Base-by-base conservation (phyloP, 2,113 vertebrate species). In the Chrysemys picta region DNA sequence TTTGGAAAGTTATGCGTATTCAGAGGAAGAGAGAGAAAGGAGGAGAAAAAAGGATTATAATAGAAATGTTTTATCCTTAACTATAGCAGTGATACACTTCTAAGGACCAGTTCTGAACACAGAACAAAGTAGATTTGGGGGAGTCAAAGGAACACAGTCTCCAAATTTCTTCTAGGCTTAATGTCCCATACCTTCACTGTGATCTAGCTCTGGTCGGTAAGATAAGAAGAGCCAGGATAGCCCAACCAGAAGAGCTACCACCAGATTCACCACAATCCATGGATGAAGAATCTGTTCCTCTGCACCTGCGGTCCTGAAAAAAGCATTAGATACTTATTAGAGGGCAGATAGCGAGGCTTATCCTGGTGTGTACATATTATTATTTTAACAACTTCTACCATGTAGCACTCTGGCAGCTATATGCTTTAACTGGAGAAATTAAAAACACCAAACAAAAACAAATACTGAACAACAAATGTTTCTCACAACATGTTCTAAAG, bases 221-320 rank as follows among this genome's bases (percentile, higher is more conserved):
- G 99, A 98, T 54, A 99, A 96, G 93, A 99, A 99, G 85, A 99
- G 96, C 99, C 99, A 99, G 91, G 99, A 99, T 89, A 99, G 91
- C 24, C 99, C 99, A 92, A 99, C 99, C 86, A 99, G 97, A 96
- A 99, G 95, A 10, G 99, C 98, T 89, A 99, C 98, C 87, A 99
- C 99, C 50, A 99, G 98, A 97, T 99, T 99, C 86, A 99, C 98
- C 57, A 99, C 98, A 88, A 99, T 97, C 99, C 99, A 99, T 0
- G 99, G 99, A 93, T 99, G 98, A 82, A 99, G 98, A 89, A 99
- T 96, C 91, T 99, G 98, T 78, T 98, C 96, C 94, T 99, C 99
- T 5, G 96, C 97, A 59, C 98, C 99, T 16, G 98, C 96, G 2
- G 81, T 96, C 99, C 99, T 99, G 80, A 35, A 83, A 84, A 93